These are phyloP conservation scores for Agrotis exclamationis DNA, from an alignment of 2,888 invertebrate genomes.

Conservation along the genomic window DNA sequence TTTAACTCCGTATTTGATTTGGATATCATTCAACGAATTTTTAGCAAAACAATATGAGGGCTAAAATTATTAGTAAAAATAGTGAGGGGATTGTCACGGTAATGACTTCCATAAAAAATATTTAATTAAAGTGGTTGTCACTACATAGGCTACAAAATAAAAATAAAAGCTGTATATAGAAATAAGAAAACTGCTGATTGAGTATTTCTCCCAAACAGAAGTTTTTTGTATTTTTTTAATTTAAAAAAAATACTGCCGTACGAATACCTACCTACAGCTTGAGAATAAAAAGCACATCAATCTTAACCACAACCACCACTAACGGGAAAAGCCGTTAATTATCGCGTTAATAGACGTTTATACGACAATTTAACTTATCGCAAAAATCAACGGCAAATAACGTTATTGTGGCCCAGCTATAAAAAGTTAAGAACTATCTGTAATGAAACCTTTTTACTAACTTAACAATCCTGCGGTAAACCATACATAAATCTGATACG, in stretches of 20 bases:
- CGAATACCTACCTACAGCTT: background rate
- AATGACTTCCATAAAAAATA: too few species aligned
- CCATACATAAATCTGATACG: conserved; percentile 2
- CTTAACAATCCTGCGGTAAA: background rate
- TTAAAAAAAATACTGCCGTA: background rate
- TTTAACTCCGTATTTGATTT: background rate
- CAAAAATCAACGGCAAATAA: too few species aligned
- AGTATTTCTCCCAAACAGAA: too few species aligned
- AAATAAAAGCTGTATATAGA: too few species aligned
- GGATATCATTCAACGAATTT: background rate
- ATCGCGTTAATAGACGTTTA: too few species aligned
- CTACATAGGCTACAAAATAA: too few species aligned
- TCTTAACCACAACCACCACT: background rate
- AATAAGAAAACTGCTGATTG: background rate
- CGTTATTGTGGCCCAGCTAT: too few species aligned
- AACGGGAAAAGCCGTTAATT: too few species aligned
- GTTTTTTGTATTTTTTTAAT: too few species aligned
- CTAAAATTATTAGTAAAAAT: background rate
- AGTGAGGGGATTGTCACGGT: background rate
- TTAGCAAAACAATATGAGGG: background rate
- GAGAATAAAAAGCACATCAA: background rate
- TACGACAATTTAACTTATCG: too few species aligned
- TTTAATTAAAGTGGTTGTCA: too few species aligned
- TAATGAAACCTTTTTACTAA: background rate
- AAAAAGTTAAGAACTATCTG: background rate